Base-by-base conservation (phyloP, 2,888 invertebrate species). In the Mamestra brassicae region DNA sequence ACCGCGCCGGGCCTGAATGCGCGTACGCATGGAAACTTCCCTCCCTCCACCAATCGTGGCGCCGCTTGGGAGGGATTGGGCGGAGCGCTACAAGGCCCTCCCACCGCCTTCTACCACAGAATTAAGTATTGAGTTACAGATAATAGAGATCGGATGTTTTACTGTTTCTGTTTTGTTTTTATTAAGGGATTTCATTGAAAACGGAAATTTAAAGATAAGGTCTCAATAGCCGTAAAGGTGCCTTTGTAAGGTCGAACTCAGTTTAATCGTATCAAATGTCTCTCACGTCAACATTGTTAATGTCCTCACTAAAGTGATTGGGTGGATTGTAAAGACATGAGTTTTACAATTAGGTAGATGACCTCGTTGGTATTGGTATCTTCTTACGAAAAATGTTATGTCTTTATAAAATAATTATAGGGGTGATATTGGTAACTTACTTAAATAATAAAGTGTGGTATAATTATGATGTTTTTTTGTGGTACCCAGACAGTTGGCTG, bases 41-140 rank as follows among this genome's bases (percentile, higher is more conserved):
- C 73, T 81, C 88, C 76, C 74, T 80, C 89, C 76, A 80, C 96
- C 96, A 96, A 96, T 95, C 91, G 90, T 85, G 87, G 80, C 66
- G 68, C 77, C 80, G 85, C 73, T 82, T 87, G 89, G 90, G 90
- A 87, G 88, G 90, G 81, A 76, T 78, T 83, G 87, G 96, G 94
- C 89, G 94, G 92, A 76, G 89, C 73, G 68, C 42, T n/a, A 3
- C 17, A 65, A 64, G 73, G 79, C 67, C 89, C 93, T 85, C 95
- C 96, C 90, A 92, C 92, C 95, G 94, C 95, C 95, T 90, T 87
- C 76, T 82, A 85, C 88, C 86, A 90, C 87, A 89, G 91, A 90
- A 90, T 84, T 81, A 89, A 92, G 92, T 93, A 93, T 95, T 91
- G 92, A 89, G 93, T 94, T 93, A 92, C 93, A 90, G 93, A 93